Evolutionary conservation across 2,888 invertebrate species (phyloP).

Genomic region (Epinotia brunnichana): DNA sequence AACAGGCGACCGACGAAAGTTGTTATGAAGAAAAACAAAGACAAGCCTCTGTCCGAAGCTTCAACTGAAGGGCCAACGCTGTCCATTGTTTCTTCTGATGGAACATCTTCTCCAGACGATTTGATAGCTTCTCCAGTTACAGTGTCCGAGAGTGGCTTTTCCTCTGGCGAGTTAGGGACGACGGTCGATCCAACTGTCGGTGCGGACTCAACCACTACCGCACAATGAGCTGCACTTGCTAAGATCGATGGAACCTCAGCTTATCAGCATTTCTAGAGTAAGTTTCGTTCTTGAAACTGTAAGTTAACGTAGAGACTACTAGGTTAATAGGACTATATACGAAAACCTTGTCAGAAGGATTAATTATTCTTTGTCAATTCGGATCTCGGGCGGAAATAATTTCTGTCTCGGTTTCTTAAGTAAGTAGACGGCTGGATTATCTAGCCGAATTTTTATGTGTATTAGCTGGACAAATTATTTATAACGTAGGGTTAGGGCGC

Average conservation of each 20-base stretch:
- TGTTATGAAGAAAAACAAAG: conserved; percentile 65
- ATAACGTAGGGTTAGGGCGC: conserved; percentile 62
- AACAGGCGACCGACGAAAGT: conserved; percentile 74
- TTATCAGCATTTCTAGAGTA: conserved; percentile 76
- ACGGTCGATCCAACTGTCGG: conserved; percentile 45
- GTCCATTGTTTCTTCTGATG: conserved; percentile 17
- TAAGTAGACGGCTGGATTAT: conserved; percentile 62
- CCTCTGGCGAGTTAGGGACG: conserved; percentile 41
- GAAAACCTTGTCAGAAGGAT: conserved; percentile 55
- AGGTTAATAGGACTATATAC: conserved; percentile 63
- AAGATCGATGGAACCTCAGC: conserved; percentile 69
- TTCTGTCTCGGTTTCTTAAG: conserved; percentile 52
- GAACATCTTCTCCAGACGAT: conserved; percentile 28
- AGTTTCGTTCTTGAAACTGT: conserved; percentile 79
- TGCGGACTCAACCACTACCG: conserved; percentile 44
- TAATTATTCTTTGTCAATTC: conserved; percentile 64
- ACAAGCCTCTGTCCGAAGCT: conserved; percentile 47
- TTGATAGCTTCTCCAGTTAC: conserved; percentile 49
- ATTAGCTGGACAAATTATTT: conserved; percentile 81
- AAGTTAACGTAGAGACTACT: conserved; percentile 79
- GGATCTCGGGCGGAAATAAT: conserved; percentile 50
- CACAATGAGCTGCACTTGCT: conserved; percentile 55
- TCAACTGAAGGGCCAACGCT: conserved; percentile 49
- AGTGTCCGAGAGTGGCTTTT: conserved; percentile 49
- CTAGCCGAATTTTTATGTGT: conserved; percentile 67